phyloP scores from a whole-genome alignment of 2,797 vertebrate genomes.

The Moxostoma hubbsi region DNA sequence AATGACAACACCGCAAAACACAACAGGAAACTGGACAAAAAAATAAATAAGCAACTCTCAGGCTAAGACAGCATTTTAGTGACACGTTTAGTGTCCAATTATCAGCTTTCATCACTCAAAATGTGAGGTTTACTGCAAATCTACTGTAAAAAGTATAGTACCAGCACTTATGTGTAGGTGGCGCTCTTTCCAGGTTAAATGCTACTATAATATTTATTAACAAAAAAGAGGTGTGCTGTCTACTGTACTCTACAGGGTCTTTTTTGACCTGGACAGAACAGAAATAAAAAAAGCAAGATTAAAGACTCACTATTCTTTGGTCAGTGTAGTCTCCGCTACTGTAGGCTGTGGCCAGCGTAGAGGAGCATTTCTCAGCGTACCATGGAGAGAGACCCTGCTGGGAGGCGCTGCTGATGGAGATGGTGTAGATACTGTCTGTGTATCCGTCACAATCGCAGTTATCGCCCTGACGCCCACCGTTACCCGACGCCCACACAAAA shows the following conservation, averaged over 20 bases:
- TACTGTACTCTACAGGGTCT: too few species aligned
- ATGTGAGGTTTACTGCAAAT: too few species aligned
- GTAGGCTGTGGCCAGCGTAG: slow-evolving; percentile 95
- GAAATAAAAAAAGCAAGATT: neutral
- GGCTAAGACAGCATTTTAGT: too few species aligned
- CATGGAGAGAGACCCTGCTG: slow-evolving; percentile 96
- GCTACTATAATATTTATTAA: too few species aligned
- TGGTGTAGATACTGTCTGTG: slow-evolving; percentile 97
- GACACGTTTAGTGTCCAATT: too few species aligned
- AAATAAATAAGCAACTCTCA: neutral
- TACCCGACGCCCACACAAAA: slow-evolving; percentile 98
- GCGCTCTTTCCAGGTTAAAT: too few species aligned
- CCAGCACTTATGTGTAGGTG: too few species aligned
- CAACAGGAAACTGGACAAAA: neutral
- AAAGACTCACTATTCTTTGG: slow-evolving; percentile 90
- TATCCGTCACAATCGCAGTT: slow-evolving; percentile 98
- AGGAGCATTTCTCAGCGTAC: slow-evolving; percentile 99
- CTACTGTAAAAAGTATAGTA: too few species aligned
- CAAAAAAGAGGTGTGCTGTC: too few species aligned
- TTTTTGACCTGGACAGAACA: too few species aligned
- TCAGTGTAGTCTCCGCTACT: slow-evolving; percentile 98
- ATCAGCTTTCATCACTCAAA: too few species aligned
- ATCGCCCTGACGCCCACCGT: slow-evolving; percentile 95
- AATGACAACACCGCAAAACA: neutral
- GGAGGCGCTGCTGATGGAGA: slow-evolving; percentile 97